phyloP scores from a whole-genome alignment of 2,888 invertebrate genomes.

The Labia minor region DNA sequence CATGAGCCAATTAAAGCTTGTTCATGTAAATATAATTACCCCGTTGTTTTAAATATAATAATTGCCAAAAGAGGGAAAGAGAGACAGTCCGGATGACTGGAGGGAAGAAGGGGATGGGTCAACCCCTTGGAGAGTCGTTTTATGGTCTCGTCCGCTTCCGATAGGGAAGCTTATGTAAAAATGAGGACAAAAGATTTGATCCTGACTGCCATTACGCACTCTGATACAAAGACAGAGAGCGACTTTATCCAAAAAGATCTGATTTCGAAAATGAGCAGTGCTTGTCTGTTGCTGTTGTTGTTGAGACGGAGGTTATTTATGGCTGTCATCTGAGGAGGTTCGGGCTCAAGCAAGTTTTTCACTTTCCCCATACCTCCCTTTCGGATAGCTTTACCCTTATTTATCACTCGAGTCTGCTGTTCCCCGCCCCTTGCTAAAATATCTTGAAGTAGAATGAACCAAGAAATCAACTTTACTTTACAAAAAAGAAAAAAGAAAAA shows the following conservation, averaged over 20 bases:
- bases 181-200: not conserved
- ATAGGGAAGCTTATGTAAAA: not conserved
- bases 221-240: conserved; percentile 14
- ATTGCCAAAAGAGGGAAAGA: not conserved
- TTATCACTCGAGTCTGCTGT: not conserved
- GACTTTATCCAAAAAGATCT: not conserved
- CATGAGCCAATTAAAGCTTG: no score
- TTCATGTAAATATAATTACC: no score
- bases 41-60: not conserved
- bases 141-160: not conserved
- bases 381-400: not conserved
- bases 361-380: no score
- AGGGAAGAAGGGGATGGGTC: conserved; percentile 1
- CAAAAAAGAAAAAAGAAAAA: no score
- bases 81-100: conserved; percentile 14
- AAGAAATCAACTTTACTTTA: no score
- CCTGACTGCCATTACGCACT: not conserved
- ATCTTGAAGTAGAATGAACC: no score
- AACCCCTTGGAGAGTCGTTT: conserved; percentile 9
- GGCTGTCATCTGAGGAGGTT: not conserved
- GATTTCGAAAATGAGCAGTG: not conserved
- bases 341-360: not conserved
- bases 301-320: not conserved
- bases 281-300: no score
- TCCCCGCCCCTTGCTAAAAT: no score